Conservation (phyloP, 2,888 invertebrate genomes). For the Cetonia aurata region DNA sequence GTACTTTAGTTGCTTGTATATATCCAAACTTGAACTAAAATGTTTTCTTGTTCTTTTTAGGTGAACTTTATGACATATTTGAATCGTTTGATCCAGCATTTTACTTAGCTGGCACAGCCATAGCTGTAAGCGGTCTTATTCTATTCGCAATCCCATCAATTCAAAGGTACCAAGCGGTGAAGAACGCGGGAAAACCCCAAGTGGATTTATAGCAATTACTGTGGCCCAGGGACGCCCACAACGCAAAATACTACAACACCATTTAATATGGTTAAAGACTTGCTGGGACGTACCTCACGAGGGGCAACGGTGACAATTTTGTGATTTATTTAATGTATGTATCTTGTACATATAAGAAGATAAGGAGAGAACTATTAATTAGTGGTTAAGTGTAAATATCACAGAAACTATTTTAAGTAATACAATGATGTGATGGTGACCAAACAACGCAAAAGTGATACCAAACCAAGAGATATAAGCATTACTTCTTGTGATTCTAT, state of each 20-base stretch:
- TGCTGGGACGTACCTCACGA: neutral
- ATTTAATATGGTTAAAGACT: slow-evolving; percentile 17
- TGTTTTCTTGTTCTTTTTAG: slow-evolving; percentile 68
- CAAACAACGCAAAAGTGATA: slow-evolving; percentile 27
- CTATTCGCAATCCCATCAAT: slow-evolving; percentile 85
- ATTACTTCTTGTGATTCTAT: slow-evolving; percentile 26
- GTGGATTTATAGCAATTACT: slow-evolving; percentile 60
- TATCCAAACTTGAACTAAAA: too few relatives aligned
- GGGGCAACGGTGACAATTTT: neutral
- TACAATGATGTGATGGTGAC: slow-evolving; percentile 8
- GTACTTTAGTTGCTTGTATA: too few relatives aligned
- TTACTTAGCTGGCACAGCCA: slow-evolving; percentile 86
- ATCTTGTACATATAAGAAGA: slow-evolving; percentile 1
- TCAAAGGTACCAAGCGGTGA: slow-evolving; percentile 67
- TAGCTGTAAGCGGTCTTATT: slow-evolving; percentile 89
- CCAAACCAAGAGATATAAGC: slow-evolving; percentile 25
- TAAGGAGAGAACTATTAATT: neutral
- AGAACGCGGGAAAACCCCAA: slow-evolving; percentile 48
- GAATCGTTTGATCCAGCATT: slow-evolving; percentile 89
- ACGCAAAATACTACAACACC: slow-evolving; percentile 42
- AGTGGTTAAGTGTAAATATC: slow-evolving; percentile 22
- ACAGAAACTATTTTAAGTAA: neutral
- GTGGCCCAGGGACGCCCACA: slow-evolving; percentile 44
- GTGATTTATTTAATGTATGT: slow-evolving; percentile 26
- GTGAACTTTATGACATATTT: slow-evolving; percentile 84